These are phyloP conservation scores for Bombyx mori DNA, from an alignment of 1,140 invertebrate genomes.

Conservation along the genomic window DNA sequence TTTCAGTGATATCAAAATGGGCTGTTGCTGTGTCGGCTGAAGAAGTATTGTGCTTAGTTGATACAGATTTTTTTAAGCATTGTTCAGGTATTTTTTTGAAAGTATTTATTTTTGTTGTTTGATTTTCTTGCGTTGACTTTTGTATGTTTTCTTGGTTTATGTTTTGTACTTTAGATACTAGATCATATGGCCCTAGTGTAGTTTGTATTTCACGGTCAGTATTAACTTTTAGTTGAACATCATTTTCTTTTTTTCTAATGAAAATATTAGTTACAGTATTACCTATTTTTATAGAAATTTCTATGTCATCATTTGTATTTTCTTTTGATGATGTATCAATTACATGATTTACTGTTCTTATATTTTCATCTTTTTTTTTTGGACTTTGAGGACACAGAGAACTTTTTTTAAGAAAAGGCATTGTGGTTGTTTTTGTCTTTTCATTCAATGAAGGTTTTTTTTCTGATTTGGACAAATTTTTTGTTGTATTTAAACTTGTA, in stretches of 20 bases:
- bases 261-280: constrained; percentile 47
- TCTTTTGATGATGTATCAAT: constrained; percentile 11
- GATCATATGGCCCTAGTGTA: constrained; percentile 16
- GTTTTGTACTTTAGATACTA: not conserved
- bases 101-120: constrained; percentile 11
- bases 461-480: no score
- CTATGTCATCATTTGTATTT: constrained; percentile 39
- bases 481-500: no score
- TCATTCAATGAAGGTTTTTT: no score
- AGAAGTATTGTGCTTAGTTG: constrained; percentile 46
- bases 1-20: constrained; percentile 48
- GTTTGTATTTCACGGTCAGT: constrained; percentile 47
- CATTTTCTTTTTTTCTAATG: constrained; percentile 48
- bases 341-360: constrained; percentile 12
- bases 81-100: constrained; percentile 7
- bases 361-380: constrained; percentile 3
- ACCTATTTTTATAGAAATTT: constrained; percentile 56
- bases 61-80: constrained; percentile 23
- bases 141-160: constrained; percentile 3
- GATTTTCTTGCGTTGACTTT: not conserved
- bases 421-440: no score
- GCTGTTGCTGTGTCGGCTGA: constrained; percentile 49
- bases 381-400: constrained; percentile 13
- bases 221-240: constrained; percentile 42
- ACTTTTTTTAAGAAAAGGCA: constrained; percentile 39